A percentile compares a stretch with the other conserved stretches of the same genome.
These are phyloP conservation scores for Mormyrus lacerda DNA, from an alignment of 2,113 vertebrate genomes.

Conservation along the genomic window DNA sequence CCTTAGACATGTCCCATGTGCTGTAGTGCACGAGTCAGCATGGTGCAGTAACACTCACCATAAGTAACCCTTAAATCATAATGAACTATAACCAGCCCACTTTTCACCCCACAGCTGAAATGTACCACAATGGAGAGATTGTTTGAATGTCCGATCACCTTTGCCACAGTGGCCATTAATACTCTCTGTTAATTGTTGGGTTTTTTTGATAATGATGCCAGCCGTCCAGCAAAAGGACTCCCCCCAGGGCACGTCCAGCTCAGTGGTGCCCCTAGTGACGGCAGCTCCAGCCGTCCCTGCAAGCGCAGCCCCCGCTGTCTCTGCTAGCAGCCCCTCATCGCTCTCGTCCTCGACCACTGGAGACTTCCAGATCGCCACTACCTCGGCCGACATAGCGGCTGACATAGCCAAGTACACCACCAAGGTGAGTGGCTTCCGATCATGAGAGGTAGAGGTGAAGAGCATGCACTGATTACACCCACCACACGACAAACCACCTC, in stretches of 20 bases:
- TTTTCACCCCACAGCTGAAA: not conserved
- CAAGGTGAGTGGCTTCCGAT: conserved; percentile 68
- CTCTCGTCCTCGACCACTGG: conserved; percentile 49
- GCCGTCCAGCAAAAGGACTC: conserved; percentile 93
- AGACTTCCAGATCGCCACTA: conserved; percentile 84
- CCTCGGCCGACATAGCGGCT: conserved; percentile 89
- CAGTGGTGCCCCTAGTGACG: conserved; percentile 85
- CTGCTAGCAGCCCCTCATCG: conserved; percentile 63
- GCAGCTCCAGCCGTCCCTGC: conserved; percentile 75
- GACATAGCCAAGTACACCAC: conserved; percentile 97
- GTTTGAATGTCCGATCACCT: not conserved
- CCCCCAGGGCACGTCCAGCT: conserved; percentile 76
- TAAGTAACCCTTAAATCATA: not conserved
- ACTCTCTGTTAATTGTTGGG: not conserved
- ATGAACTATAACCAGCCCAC: not conserved
- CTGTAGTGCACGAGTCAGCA: not conserved
- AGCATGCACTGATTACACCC: no score
- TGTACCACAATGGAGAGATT: not conserved
- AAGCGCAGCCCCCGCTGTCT: conserved; percentile 66
- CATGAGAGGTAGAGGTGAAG: no score
- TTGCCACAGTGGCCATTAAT: not conserved
- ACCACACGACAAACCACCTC: no score
- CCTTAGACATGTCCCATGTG: not conserved
- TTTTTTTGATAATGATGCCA: conserved; percentile 32
- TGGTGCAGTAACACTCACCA: not conserved